Evolutionary conservation across 2,797 vertebrate species (phyloP).

Genomic region (Hippocampus kuda): DNA sequence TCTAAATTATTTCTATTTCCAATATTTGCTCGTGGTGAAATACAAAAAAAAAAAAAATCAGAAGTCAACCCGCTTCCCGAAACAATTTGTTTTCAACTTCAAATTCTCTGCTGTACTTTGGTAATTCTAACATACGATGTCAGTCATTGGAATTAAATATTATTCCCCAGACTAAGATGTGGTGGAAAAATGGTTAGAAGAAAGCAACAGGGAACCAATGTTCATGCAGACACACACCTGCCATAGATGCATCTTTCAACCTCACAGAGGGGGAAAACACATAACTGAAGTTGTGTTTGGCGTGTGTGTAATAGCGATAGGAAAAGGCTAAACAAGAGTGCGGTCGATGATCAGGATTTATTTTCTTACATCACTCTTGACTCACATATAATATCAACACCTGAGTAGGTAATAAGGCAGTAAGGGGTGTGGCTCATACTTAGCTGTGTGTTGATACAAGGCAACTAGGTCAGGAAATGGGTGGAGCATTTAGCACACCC

Average conservation of each 20-base stretch:
- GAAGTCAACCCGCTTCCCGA: background rate
- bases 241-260: background rate
- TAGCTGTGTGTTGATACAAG: conserved; percentile 16
- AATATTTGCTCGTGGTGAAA: background rate
- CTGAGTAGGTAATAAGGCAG: conserved; percentile 11
- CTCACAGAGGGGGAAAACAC: background rate
- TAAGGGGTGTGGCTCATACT: conserved; percentile 21
- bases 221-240: background rate
- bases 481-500: conserved; percentile 23
- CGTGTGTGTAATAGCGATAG: background rate
- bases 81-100: background rate
- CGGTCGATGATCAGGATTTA: background rate
- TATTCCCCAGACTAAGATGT: background rate
- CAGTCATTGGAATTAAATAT: background rate
- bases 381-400: conserved; percentile 30
- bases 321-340: background rate
- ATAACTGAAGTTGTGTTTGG: background rate
- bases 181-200: background rate
- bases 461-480: conserved; percentile 48
- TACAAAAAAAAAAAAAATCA: background rate
- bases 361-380: conserved; percentile 29
- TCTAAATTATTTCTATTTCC: background rate
- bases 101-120: background rate
- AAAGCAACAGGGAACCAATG: background rate
- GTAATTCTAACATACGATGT: background rate